phyloP scores from a whole-genome alignment of 2,797 vertebrate species.

The Sebastes miniatus region DNA sequence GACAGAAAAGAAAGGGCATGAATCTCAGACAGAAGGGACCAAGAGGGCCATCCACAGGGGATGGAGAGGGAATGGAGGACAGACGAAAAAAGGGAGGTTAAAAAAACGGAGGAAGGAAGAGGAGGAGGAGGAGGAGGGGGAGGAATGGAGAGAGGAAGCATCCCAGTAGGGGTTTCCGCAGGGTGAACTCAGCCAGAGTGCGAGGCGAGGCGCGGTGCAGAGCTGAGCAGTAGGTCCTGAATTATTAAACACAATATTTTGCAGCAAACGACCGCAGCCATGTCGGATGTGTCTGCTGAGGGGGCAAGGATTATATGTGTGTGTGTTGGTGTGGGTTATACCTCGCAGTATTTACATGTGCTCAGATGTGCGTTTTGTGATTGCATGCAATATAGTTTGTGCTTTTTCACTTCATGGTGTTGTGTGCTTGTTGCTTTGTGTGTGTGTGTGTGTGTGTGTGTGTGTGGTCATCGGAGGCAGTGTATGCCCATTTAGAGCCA shows the following conservation, averaged over 20 bases:
- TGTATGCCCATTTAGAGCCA: slow-evolving; percentile 13
- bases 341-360: background rate
- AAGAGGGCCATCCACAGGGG: background rate
- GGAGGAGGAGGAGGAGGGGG: background rate
- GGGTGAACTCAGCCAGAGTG: slow-evolving; percentile 56
- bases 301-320: slow-evolving; percentile 13
- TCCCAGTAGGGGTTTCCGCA: slow-evolving; percentile 51
- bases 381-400: background rate
- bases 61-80: background rate
- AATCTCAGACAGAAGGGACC: background rate
- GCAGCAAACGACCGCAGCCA: slow-evolving; percentile 57
- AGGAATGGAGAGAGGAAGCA: slow-evolving; percentile 26
- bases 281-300: slow-evolving; percentile 49
- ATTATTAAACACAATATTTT: slow-evolving; percentile 82
- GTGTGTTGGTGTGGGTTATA: background rate
- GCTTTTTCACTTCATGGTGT: background rate
- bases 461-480: background rate
- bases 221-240: slow-evolving; percentile 62
- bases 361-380: background rate
- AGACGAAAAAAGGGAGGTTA: slow-evolving; percentile 1
- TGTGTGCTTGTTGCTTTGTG: background rate
- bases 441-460: background rate
- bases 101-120: slow-evolving; percentile 4
- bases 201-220: slow-evolving; percentile 45
- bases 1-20: background rate